phyloP scores from a whole-genome alignment of 2,797 vertebrate genomes.

The Pogoniulus pusillus region DNA sequence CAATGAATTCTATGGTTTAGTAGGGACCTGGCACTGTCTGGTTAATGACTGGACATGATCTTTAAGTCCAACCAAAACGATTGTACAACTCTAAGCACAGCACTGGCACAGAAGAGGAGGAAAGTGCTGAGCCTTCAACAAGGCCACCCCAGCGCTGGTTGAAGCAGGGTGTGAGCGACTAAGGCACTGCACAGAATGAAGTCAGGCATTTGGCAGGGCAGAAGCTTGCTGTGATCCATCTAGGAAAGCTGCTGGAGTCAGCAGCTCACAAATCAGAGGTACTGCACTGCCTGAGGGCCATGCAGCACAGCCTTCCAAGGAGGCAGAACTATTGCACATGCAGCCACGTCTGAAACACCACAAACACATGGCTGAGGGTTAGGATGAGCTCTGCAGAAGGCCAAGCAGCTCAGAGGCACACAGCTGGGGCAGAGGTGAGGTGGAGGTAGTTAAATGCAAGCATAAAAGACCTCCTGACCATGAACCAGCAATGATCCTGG shows the following conservation, averaged over 20 bases:
- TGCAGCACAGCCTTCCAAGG: background rate
- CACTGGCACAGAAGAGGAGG: background rate
- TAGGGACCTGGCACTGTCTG: too few relatives aligned
- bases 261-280: background rate
- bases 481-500: background rate
- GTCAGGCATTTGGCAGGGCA: background rate
- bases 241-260: conserved; percentile 12
- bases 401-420: background rate
- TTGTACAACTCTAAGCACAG: background rate
- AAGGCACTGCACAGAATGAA: background rate
- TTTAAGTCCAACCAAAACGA: too few relatives aligned
- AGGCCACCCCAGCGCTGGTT: background rate
- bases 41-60: too few relatives aligned
- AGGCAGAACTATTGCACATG: background rate
- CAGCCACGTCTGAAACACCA: background rate
- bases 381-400: background rate
- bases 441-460: background rate
- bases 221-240: background rate
- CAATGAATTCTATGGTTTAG: too few relatives aligned
- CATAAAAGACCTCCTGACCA: background rate
- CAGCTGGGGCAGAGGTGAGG: background rate
- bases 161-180: background rate
- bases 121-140: background rate
- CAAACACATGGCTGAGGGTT: background rate
- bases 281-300: background rate